Percentiles rank a stretch among this genome's conserved stretches.
These are phyloP conservation scores for Gila robusta DNA, from an alignment of 2,797 vertebrate species.

Conservation along the genomic window DNA sequence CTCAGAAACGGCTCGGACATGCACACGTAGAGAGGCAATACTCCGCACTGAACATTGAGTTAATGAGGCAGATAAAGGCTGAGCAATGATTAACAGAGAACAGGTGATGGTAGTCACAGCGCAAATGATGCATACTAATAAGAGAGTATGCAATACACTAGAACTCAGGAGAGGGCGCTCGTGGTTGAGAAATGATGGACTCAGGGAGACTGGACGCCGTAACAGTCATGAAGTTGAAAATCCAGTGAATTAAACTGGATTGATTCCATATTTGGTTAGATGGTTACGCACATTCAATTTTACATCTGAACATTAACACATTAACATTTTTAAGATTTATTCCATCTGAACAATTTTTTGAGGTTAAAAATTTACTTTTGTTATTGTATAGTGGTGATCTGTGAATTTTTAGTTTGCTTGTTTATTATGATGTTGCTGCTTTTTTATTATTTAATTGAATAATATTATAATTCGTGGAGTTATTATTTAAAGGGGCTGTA, in stretches of 20 bases:
- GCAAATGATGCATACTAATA: too few relatives aligned
- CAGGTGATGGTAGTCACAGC: too few relatives aligned
- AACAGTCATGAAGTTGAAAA: not conserved
- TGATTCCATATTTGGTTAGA: not conserved
- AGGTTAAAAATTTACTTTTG: not conserved
- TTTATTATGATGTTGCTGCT: not conserved
- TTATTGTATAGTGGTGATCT: not conserved
- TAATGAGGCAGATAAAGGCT: too few relatives aligned
- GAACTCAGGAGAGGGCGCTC: too few relatives aligned
- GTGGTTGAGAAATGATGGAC: too few relatives aligned
- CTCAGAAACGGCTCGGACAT: too few relatives aligned
- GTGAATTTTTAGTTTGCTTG: not conserved
- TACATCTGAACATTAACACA: not conserved
- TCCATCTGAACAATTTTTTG: not conserved
- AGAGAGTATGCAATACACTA: too few relatives aligned
- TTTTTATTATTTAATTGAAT: not conserved
- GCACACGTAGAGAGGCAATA: too few relatives aligned
- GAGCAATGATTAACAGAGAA: too few relatives aligned
- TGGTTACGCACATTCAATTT: not conserved
- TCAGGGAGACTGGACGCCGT: too few relatives aligned
- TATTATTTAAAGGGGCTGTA: not conserved
- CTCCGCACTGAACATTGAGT: too few relatives aligned
- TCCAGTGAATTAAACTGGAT: not conserved
- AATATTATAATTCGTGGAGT: not conserved
- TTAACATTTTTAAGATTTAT: not conserved